Conservation (phyloP, 2,113 vertebrate genomes). For the Glareola pratincola region DNA sequence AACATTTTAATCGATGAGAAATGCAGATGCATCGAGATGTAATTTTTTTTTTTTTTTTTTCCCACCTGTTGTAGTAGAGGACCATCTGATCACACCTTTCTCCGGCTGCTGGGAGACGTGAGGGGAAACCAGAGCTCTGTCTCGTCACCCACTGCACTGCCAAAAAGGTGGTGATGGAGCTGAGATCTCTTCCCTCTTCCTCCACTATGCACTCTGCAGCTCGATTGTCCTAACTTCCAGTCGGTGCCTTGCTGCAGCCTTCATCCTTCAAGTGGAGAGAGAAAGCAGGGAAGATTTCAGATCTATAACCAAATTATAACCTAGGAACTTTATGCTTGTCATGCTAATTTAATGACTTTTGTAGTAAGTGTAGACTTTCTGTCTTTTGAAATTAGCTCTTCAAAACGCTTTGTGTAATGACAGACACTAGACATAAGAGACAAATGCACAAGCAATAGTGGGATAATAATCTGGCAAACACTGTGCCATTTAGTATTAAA, state of each 20-base stretch:
- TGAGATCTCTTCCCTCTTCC: not conserved
- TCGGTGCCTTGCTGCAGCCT: not conserved
- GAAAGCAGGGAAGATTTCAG: conserved; percentile 57
- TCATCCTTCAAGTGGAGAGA: conserved; percentile 25
- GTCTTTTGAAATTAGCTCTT: conserved; percentile 74
- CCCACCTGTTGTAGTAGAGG: conserved; percentile 50
- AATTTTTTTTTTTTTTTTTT: not conserved
- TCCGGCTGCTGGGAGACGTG: not conserved
- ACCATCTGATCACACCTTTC: not conserved
- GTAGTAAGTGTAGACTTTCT: conserved; percentile 68
- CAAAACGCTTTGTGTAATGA: conserved; percentile 72
- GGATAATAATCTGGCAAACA: conserved; percentile 68
- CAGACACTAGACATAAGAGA: conserved; percentile 70
- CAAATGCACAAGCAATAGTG: conserved; percentile 54
- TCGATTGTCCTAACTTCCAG: not conserved
- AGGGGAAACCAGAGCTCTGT: not conserved
- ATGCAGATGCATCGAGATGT: not conserved
- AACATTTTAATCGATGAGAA: not conserved
- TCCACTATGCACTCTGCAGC: not conserved
- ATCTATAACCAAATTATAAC: conserved; percentile 67
- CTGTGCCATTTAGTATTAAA: conserved; percentile 36
- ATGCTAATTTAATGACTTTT: conserved; percentile 73
- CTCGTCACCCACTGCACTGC: not conserved
- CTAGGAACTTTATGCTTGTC: conserved; percentile 68
- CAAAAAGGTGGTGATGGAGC: not conserved